These are phyloP conservation scores for Podilymbus podiceps DNA, from an alignment of 2,113 vertebrate species.

Conservation along the genomic window DNA sequence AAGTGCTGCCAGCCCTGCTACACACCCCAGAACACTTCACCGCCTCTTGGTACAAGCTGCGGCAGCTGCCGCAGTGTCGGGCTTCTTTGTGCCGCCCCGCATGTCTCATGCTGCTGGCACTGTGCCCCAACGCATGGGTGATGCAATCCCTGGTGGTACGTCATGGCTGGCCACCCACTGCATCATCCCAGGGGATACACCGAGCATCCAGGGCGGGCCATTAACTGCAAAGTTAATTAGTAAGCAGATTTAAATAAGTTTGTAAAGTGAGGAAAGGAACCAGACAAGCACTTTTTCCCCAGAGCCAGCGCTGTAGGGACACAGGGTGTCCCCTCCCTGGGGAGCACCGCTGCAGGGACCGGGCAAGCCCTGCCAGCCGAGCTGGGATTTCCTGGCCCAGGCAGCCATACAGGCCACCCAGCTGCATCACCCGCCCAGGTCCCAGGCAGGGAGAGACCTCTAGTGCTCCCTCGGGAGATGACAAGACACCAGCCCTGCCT, in stretches of 20 bases:
- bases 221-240: neutral
- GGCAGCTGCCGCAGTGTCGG: accelerated
- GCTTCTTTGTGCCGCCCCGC: accelerated
- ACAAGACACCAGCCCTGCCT: neutral
- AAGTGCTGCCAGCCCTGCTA: accelerated
- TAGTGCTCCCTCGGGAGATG: neutral
- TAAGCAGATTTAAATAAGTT: accelerated
- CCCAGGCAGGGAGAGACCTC: neutral
- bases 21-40: neutral
- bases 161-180: accelerated
- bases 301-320: neutral
- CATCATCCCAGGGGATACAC: accelerated
- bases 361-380: neutral
- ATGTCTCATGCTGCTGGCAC: accelerated
- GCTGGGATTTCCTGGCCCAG: neutral
- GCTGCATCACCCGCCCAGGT: accelerated
- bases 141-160: neutral
- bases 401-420: neutral
- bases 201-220: neutral
- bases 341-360: neutral
- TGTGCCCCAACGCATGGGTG: accelerated
- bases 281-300: neutral
- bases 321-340: accelerated
- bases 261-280: neutral
- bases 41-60: accelerated